Evolutionary conservation across 2,888 invertebrate genomes (phyloP), one percentile per base, ranked within the genome.

Genomic region (Anarsia innoxiella): DNA sequence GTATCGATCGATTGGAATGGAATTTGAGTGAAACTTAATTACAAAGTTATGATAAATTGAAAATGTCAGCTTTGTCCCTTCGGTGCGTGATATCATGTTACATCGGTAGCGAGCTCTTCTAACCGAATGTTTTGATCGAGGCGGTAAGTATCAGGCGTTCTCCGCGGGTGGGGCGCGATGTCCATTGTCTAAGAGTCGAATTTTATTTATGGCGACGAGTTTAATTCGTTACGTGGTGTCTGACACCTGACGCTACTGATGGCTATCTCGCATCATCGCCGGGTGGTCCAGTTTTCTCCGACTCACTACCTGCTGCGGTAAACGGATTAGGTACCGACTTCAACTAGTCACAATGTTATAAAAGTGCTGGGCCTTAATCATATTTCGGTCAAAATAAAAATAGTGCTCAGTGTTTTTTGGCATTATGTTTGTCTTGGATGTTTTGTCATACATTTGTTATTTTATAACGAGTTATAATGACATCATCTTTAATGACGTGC

Each of bases 181-280:
- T 44, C 66, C 63, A 79, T 79, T 80, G 78, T 79, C 65, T 68
- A 62, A 60, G 60, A 66, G 76, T 79, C 78, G 74, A 77, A 69
- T 68, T 68, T 69, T 72, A 74, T 79, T 79, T 71, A 79, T 63
- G 61, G 62, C 57, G 66, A 61, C 60, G 56, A 53, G 46, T 49
- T 48, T 53, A 46, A 57, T 47, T 51, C 45, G 48, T 51, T 56
- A 51, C 56, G n/a, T 51, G 49, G 46, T 53, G 50, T 44, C 59
- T 51, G 73, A 71, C 77, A 75, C 73, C 66, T 73, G 75, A 77
- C 59, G 70, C 67, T 59, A 54, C 51, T 45, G 74, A 75, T 74
- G 64, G 44, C 61, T 76, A 77, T 77, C 74, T 58, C 43, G 33
- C 48, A 48, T 51, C 47, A 48, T 41, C 57, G 51, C 59, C 68